A percentile compares a stretch with the other conserved stretches of the same genome.
Conservation (phyloP, 2,797 vertebrate genomes). For the Crypturellus tataupa region DNA sequence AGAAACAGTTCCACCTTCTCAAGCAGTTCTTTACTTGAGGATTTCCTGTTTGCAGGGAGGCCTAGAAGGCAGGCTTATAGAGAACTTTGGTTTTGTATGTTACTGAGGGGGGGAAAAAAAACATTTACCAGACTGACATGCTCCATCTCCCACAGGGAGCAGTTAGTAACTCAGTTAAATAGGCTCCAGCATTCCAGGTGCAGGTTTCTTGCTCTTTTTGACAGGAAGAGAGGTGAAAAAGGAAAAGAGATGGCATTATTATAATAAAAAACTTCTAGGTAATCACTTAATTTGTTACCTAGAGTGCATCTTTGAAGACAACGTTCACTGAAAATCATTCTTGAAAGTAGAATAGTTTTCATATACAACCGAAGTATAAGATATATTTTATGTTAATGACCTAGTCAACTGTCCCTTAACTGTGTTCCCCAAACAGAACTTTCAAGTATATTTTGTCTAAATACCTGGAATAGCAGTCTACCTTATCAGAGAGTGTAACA, state of each 20-base stretch:
- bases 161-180: neutral
- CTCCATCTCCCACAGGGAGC: neutral
- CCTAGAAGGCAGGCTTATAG: neutral
- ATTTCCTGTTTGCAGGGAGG: neutral
- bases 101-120: fast-evolving
- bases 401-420: neutral
- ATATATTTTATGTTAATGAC: neutral
- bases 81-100: neutral
- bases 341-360: neutral
- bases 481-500: neutral
- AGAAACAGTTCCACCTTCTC: neutral
- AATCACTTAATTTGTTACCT: neutral
- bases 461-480: neutral
- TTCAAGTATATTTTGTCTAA: neutral
- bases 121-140: neutral
- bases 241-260: neutral
- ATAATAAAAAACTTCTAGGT: neutral
- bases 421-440: neutral
- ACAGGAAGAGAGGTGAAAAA: neutral
- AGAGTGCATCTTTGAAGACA: neutral
- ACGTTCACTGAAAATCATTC: neutral
- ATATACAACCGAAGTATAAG: neutral
- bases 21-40: neutral
- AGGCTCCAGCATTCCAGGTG: neutral
- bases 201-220: neutral